Conservation (phyloP, 2,797 vertebrate species). For the Schizothorax lantsangensis region DNA sequence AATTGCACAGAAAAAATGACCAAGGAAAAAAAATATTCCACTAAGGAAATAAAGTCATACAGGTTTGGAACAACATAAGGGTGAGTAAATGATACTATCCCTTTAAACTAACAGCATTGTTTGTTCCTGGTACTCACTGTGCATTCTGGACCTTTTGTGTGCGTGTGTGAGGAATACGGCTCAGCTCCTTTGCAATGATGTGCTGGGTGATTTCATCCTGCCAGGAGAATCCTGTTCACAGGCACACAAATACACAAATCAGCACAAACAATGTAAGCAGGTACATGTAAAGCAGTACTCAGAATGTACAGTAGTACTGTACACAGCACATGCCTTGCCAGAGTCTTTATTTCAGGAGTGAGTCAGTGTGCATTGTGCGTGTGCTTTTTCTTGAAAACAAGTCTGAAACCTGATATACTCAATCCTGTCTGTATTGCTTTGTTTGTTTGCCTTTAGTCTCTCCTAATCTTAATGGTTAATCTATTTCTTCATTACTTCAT, state of each 20-base stretch:
- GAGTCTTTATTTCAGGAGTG: neutral
- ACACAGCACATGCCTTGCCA: neutral
- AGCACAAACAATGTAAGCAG: slow-evolving; percentile 23
- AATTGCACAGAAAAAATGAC: neutral
- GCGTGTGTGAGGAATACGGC: slow-evolving; percentile 86
- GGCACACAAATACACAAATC: slow-evolving; percentile 53
- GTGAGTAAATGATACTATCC: neutral
- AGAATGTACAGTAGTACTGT: neutral
- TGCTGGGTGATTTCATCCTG: slow-evolving; percentile 94
- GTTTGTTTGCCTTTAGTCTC: slow-evolving; percentile 12
- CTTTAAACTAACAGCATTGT: slow-evolving; percentile 3
- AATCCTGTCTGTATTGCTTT: neutral
- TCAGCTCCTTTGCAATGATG: slow-evolving; percentile 95
- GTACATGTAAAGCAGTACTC: slow-evolving; percentile 15
- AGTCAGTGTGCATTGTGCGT: neutral
- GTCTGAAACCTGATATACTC: slow-evolving; percentile 6
- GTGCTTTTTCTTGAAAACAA: slow-evolving; percentile 15
- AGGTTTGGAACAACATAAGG: neutral
- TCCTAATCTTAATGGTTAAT: neutral
- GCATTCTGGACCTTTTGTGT: slow-evolving; percentile 63
- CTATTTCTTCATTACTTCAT: neutral
- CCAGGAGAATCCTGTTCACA: slow-evolving; percentile 89
- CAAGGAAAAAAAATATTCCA: neutral
- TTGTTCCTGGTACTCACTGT: slow-evolving; percentile 52
- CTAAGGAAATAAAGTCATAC: neutral